Conservation (phyloP, 1,140 invertebrate genomes). For the Gonioctena quinquepunctata region DNA sequence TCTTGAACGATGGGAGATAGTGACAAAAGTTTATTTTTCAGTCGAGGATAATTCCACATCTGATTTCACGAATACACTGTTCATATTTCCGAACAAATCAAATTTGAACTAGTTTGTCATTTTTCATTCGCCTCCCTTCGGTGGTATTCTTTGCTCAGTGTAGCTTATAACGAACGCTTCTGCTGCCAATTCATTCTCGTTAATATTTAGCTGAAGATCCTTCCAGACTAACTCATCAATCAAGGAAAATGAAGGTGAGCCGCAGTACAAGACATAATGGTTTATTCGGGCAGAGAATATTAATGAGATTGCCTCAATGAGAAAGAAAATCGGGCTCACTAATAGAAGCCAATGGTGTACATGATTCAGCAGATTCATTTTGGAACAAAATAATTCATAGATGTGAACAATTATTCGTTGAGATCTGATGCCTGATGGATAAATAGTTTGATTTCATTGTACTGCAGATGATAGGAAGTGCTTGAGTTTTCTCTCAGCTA, state of each 20-base stretch:
- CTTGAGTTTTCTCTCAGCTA: too few relatives aligned
- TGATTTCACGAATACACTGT: too few relatives aligned
- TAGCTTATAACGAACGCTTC: background rate
- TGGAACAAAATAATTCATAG: background rate
- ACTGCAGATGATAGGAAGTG: too few relatives aligned
- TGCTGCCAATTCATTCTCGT: background rate
- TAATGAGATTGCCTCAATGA: constrained; percentile 4
- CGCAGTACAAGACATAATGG: constrained; percentile 8
- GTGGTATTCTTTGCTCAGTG: background rate
- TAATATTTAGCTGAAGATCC: background rate
- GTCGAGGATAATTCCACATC: too few relatives aligned
- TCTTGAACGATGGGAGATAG: too few relatives aligned
- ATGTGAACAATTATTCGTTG: too few relatives aligned
- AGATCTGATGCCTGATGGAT: too few relatives aligned
- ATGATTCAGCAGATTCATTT: background rate
- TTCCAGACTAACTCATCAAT: constrained; percentile 3
- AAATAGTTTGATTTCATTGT: too few relatives aligned
- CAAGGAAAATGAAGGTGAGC: constrained; percentile 10
- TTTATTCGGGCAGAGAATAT: constrained; percentile 9
- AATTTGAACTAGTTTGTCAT: too few relatives aligned
- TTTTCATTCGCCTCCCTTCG: too few relatives aligned
- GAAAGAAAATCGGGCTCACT: background rate
- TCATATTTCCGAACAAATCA: too few relatives aligned
- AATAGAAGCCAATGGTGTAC: background rate
- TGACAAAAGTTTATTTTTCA: too few relatives aligned